Percentiles rank a stretch among this genome's conserved stretches.
Evolutionary conservation across 2,888 invertebrate species (phyloP).

Genomic region (Maniola hyperantus): DNA sequence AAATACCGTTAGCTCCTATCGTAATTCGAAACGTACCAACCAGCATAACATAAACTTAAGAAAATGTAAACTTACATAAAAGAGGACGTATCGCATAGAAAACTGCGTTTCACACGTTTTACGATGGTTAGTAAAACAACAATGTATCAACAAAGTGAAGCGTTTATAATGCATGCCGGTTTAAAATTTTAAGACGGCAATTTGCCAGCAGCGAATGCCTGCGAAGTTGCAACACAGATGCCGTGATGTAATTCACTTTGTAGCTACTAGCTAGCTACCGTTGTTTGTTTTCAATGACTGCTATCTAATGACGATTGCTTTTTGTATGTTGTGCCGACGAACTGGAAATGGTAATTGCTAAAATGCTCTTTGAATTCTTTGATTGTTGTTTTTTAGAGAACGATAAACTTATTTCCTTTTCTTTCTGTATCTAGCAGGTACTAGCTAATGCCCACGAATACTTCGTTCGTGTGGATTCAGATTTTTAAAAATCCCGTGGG

Average conservation of each 20-base stretch:
- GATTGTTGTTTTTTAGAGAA: background rate
- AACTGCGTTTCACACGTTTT: slow-evolving; percentile 35
- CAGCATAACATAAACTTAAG: slow-evolving; percentile 13
- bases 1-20: slow-evolving; percentile 38
- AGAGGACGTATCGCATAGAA: slow-evolving; percentile 31
- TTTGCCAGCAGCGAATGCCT: slow-evolving; percentile 56
- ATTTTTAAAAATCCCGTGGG: too few species aligned
- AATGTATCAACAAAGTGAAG: slow-evolving; percentile 48
- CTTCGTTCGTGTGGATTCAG: too few species aligned
- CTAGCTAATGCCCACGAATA: too few species aligned
- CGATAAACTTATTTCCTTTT: background rate
- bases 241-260: slow-evolving; percentile 45
- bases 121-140: slow-evolving; percentile 36
- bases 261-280: slow-evolving; percentile 22
- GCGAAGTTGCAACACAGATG: slow-evolving; percentile 43
- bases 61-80: slow-evolving; percentile 26
- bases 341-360: slow-evolving; percentile 19
- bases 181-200: slow-evolving; percentile 68
- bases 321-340: slow-evolving; percentile 18
- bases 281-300: slow-evolving; percentile 36
- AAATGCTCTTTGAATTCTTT: slow-evolving; percentile 7
- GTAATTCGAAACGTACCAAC: slow-evolving; percentile 8
- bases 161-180: slow-evolving; percentile 61
- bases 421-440: too few species aligned
- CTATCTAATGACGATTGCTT: slow-evolving; percentile 37